phyloP scores from a whole-genome alignment of 2,113 vertebrate species.

The Asarcornis scutulata region DNA sequence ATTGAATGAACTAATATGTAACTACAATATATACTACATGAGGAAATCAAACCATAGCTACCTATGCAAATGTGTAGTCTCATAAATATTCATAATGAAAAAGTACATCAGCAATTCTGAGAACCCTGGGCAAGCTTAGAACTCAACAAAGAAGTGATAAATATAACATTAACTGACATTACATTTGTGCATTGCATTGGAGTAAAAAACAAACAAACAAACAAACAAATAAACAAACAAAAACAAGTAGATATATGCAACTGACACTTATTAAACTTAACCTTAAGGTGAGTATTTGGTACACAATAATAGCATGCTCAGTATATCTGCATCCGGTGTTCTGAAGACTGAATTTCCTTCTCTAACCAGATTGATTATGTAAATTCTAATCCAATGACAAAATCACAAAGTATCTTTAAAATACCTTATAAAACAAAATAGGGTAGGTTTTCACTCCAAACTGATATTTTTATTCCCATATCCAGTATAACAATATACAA shows the following conservation, averaged over 20 bases:
- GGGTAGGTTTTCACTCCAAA: neutral
- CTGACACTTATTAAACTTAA: neutral
- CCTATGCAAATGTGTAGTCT: neutral
- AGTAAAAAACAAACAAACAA: neutral
- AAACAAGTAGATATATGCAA: neutral
- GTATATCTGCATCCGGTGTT: neutral
- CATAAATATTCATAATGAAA: neutral
- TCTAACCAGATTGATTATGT: neutral
- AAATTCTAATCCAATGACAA: neutral
- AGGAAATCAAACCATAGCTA: rapidly evolving
- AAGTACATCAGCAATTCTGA: neutral
- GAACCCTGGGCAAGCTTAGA: neutral
- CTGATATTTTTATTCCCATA: neutral
- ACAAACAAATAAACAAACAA: too few species aligned
- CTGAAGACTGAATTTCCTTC: neutral
- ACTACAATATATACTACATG: neutral
- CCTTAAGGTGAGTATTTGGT: neutral
- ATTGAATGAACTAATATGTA: neutral
- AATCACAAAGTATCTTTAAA: neutral
- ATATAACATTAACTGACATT: neutral
- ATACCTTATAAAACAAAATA: neutral
- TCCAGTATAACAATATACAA: neutral
- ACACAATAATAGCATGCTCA: neutral
- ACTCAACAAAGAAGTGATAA: neutral
- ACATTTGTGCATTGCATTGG: rapidly evolving